Percentiles rank a stretch among this genome's conserved stretches.
Evolutionary conservation across 1,140 invertebrate genomes (phyloP).

Genomic region (Atta texana): DNA sequence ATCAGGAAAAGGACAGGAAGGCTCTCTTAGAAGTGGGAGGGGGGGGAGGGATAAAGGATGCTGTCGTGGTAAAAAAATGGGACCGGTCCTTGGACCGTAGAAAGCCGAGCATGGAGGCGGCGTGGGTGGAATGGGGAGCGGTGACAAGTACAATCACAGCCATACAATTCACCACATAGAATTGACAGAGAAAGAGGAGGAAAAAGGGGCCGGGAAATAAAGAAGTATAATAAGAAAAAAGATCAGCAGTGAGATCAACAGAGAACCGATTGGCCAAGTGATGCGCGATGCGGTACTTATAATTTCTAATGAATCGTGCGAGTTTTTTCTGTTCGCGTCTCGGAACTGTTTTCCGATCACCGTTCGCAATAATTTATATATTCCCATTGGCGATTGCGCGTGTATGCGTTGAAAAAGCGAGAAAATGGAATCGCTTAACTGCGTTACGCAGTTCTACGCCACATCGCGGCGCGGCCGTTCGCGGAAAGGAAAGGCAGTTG

Average conservation of each 20-base stretch:
- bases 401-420: constrained; percentile 62
- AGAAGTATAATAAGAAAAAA: constrained; percentile 28
- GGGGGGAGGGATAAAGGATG: not conserved
- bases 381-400: constrained; percentile 44
- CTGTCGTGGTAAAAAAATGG: constrained; percentile 53
- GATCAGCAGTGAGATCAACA: not conserved
- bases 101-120: constrained; percentile 31
- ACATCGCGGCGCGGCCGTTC: constrained; percentile 30
- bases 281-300: constrained; percentile 71
- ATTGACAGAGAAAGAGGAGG: not conserved
- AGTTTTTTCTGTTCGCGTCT: constrained; percentile 62
- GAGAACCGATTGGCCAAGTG: constrained; percentile 17
- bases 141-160: constrained; percentile 57
- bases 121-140: constrained; percentile 64
- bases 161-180: constrained; percentile 14
- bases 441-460: not conserved
- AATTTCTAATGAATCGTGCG: constrained; percentile 79
- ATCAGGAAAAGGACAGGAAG: constrained; percentile 15
- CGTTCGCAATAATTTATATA: constrained; percentile 78
- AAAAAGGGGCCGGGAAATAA: not conserved
- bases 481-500: constrained; percentile 62
- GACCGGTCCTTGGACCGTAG: constrained; percentile 58
- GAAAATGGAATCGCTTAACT: constrained; percentile 55
- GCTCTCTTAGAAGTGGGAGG: not conserved
- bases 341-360: constrained; percentile 32